Base-by-base conservation (phyloP, 2,888 invertebrate species). In the Euzophera pinguis region DNA sequence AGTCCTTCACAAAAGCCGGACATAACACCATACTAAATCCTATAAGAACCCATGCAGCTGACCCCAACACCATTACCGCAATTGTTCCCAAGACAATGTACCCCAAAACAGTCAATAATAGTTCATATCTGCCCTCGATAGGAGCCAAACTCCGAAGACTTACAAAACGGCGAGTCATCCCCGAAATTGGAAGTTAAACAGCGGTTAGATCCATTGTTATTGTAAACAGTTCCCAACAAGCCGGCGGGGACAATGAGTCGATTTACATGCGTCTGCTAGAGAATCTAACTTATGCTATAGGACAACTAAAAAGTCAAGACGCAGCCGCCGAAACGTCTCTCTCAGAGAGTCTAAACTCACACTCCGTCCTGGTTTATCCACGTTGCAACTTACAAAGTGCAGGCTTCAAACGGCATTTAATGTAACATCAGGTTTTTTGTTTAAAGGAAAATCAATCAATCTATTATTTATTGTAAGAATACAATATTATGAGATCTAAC, bases 221-320 rank as follows among this genome's bases (percentile, higher is more conserved):
- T 49, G 48, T 42, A 41, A 50, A 50, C 17, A 50, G 48, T 41
- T 39, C 39, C 39, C 39, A 10, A 16, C 14, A 8, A 39, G 38
- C 29, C n/a, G 50, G 7, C 32, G 32, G 5, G 42, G 50, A 50
- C 52, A 57, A 50, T 45, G 16, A 42, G 45, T 14, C 43, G 38
- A 58, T 58, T 58, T 52, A 37, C 52, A 58, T 52, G 48, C 53
- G 10, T 47, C 35, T 29, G 50, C 39, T 8, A 12, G 43, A 12
- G 43, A 39, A 38, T 38, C 29, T 34, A 47, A 43, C 45, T 42
- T 41, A 34, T 32, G 41, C 34, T 42, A 17, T 14, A 17, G 7
- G 16, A 16, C 34, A 12, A 34, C 13, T 22, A 32, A 50, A 42
- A 45, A 16, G 43, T 45, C 12, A 16, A 45, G 45, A 32, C 45